Base-by-base conservation (phyloP, 1,140 invertebrate species). In the Harlomillsia oculata region DNA sequence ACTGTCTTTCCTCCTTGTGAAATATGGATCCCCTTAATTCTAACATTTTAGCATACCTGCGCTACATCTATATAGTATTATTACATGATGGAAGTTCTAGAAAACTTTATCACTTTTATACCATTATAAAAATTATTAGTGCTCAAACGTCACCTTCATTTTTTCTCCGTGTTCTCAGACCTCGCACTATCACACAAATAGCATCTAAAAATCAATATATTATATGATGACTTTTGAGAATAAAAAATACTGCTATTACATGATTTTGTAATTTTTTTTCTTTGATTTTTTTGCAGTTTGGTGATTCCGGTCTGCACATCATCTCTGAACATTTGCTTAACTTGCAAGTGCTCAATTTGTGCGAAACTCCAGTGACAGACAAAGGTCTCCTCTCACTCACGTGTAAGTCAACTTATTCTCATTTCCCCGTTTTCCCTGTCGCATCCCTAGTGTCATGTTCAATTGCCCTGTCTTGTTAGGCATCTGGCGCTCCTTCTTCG, bases 331-430 rank as follows among this genome's bases (percentile, higher is more conserved):
- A 90, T 70, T 72, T 91, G 18, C 83, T 83, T 37, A 82, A 85
- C 63, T 71, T 91, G 44, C 86, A 90, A 71, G 86, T 89, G 5
- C 74, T 91, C 3, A 91, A 91, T 69, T 75, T 91, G 11, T 90
- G 87, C 72, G 88, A 91, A 70, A 91, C 88, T 8, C 85, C 85
- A 1, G 84, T 90, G 3, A 87, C 86, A 1, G 87, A 91, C 66
- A 85, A 85, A 70, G 87, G 87, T 39, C 82, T 91, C 32, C 77
- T 79, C 56, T 83, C 80, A 53, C 71, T 89, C 48, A 76, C 82
- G 65, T 80, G 86, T 89, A 77, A 77, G 72, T 64, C 21, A 57
- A n/a, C 11, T 28, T 30, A 34, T 30, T 39, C 14, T 39, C 26
- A 55, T 43, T 39, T 57, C 16, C 36, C 1, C 14, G n/a, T 34